Conservation (phyloP, 2,113 vertebrate species). For the Clarias gariepinus region DNA sequence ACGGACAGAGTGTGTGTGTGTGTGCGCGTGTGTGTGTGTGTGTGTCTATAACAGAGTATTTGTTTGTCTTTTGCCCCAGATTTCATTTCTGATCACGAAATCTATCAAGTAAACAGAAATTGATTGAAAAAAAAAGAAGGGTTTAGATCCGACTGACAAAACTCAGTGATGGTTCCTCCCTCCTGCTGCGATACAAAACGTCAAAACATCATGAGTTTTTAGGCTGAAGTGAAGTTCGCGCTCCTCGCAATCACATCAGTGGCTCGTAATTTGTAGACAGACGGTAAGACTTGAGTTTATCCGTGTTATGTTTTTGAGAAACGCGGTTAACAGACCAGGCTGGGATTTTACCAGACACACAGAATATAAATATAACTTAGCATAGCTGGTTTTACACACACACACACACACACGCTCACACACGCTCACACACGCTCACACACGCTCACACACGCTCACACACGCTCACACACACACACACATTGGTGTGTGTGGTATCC, state of each 20-base stretch:
- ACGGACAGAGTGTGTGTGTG: no score
- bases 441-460: slow-evolving; percentile 2
- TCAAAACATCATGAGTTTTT: background rate
- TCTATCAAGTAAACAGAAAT: background rate
- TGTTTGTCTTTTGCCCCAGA: background rate
- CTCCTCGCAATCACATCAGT: background rate
- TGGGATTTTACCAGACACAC: background rate
- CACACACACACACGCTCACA: slow-evolving; percentile 11
- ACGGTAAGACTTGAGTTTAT: background rate
- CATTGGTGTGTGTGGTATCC: slow-evolving; percentile 7
- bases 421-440: slow-evolving; percentile 4
- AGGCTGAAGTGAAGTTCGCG: no score
- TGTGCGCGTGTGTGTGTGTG: no score
- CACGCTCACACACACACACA: slow-evolving; percentile 12
- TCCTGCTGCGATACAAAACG: background rate
- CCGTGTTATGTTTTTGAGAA: background rate
- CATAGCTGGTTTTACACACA: slow-evolving; percentile 27
- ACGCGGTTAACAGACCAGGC: background rate
- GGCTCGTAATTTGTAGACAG: background rate
- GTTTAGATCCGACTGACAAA: background rate
- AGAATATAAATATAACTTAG: slow-evolving; percentile 22
- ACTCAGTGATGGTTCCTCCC: background rate
- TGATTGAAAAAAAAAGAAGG: background rate
- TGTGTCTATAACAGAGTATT: background rate
- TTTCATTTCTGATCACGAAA: background rate